Evolutionary conservation across 1,140 invertebrate genomes (phyloP).

Genomic region (Zaprionus taronus): DNA sequence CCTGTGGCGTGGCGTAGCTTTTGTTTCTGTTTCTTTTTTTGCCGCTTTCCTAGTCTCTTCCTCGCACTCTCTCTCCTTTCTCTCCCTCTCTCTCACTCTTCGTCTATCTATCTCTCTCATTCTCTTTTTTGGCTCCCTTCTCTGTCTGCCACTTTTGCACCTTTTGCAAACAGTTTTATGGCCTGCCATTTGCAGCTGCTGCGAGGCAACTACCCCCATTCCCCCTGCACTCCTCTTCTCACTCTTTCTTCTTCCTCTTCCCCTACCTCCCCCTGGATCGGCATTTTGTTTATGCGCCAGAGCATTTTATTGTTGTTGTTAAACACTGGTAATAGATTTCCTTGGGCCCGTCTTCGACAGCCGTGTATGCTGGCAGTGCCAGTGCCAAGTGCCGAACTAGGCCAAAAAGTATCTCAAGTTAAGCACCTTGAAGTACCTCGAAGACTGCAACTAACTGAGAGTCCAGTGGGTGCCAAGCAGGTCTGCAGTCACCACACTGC

Average conservation of each 20-base stretch:
- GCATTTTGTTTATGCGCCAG: constrained; percentile 48
- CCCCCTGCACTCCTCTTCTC: not conserved
- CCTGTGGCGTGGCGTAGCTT: not conserved
- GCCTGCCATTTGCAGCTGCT: constrained; percentile 77
- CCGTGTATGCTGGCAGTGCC: constrained; percentile 7
- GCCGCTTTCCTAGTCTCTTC: not conserved
- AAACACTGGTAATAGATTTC: constrained; percentile 78
- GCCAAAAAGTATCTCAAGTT: constrained; percentile 35
- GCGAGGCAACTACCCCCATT: constrained; percentile 7
- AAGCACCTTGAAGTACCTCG: constrained; percentile 10
- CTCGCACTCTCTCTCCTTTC: not conserved
- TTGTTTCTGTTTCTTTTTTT: constrained; percentile 10
- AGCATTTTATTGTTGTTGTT: constrained; percentile 77
- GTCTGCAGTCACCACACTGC: constrained; percentile 21
- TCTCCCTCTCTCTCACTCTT: not conserved
- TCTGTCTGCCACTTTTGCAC: constrained; percentile 36
- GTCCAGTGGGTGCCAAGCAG: not conserved
- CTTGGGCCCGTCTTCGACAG: constrained; percentile 24
- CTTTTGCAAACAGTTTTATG: constrained; percentile 72
- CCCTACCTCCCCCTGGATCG: not conserved
- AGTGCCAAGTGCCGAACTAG: constrained; percentile 23
- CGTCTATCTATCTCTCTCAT: not conserved
- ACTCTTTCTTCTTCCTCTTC: not conserved
- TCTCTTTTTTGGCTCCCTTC: not conserved
- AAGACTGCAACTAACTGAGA: constrained; percentile 3